These are phyloP conservation scores for Noctua comes DNA, from an alignment of 2,888 invertebrate genomes.

Conservation along the genomic window DNA sequence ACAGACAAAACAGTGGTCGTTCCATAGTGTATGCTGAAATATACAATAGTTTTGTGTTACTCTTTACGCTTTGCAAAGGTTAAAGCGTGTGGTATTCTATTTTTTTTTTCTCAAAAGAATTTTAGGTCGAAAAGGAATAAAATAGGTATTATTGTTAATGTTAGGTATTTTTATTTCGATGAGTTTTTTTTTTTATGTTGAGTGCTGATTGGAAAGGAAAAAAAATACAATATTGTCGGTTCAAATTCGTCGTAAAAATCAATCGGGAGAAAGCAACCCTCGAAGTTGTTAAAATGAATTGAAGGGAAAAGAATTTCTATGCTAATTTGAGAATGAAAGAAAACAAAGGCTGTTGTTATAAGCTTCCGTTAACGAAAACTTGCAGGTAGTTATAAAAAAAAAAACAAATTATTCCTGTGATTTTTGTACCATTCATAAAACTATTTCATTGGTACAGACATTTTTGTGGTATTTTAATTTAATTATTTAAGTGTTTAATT, in stretches of 20 bases:
- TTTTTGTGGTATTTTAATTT: not conserved
- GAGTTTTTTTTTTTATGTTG: not conserved
- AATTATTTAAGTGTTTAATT: no score
- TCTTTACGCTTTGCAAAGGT: constrained; percentile 56
- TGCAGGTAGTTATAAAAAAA: not conserved
- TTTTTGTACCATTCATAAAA: not conserved
- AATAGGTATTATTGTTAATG: constrained; percentile 31
- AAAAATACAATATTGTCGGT: constrained; percentile 20
- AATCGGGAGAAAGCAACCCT: constrained; percentile 14
- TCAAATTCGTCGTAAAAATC: constrained; percentile 34
- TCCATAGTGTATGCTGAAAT: constrained; percentile 66
- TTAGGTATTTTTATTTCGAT: constrained; percentile 23
- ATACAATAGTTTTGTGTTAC: constrained; percentile 65
- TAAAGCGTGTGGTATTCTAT: constrained; percentile 20
- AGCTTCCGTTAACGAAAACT: not conserved
- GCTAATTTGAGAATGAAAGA: constrained; percentile 8
- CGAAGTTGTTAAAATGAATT: constrained; percentile 22
- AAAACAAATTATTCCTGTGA: no score
- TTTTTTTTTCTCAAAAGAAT: constrained; percentile 31
- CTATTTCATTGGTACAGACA: not conserved
- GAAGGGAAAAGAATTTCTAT: constrained; percentile 10
- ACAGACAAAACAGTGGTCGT: constrained; percentile 71
- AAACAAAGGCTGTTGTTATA: not conserved
- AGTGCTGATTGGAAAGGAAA: constrained; percentile 12
- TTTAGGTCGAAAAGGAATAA: constrained; percentile 6